These are phyloP conservation scores for Cybosia mesomella DNA, from an alignment of 2,888 invertebrate genomes.

Conservation along the genomic window DNA sequence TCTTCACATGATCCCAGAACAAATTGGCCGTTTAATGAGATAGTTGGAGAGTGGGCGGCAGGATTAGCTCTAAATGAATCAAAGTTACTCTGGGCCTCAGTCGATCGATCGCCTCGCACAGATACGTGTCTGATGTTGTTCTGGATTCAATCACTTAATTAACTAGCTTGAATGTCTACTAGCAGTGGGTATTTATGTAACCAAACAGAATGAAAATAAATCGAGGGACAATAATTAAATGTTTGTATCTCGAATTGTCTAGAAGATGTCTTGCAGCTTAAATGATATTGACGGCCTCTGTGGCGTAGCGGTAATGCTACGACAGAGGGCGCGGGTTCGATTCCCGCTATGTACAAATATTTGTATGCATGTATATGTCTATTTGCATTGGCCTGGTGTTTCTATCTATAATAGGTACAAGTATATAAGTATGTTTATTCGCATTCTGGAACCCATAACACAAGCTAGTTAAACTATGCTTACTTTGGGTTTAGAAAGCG, in stretches of 20 bases:
- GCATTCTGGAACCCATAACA: no score
- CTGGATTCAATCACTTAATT: slow-evolving; percentile 44
- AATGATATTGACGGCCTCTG: not conserved
- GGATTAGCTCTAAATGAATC: slow-evolving; percentile 80
- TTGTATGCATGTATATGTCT: no score
- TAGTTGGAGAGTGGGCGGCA: slow-evolving; percentile 69
- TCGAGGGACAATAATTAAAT: not conserved
- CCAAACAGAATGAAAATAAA: slow-evolving; percentile 1
- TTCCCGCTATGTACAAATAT: no score
- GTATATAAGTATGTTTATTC: no score
- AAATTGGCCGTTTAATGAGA: slow-evolving; percentile 83
- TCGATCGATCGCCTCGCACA: slow-evolving; percentile 64
- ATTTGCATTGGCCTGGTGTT: no score
- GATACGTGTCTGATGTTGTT: slow-evolving; percentile 42
- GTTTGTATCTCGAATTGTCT: not conserved
- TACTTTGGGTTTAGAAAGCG: no score
- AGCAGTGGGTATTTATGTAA: slow-evolving; percentile 20
- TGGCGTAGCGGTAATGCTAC: no score
- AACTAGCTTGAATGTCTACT: slow-evolving; percentile 46
- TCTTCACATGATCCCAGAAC: slow-evolving; percentile 74
- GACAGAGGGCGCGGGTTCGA: no score
- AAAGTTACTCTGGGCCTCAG: slow-evolving; percentile 63
- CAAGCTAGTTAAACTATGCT: no score
- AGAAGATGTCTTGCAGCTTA: not conserved
- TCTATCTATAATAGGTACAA: no score